phyloP scores from a whole-genome alignment of 2,113 vertebrate genomes.

The Chascanopsetta lugubris region DNA sequence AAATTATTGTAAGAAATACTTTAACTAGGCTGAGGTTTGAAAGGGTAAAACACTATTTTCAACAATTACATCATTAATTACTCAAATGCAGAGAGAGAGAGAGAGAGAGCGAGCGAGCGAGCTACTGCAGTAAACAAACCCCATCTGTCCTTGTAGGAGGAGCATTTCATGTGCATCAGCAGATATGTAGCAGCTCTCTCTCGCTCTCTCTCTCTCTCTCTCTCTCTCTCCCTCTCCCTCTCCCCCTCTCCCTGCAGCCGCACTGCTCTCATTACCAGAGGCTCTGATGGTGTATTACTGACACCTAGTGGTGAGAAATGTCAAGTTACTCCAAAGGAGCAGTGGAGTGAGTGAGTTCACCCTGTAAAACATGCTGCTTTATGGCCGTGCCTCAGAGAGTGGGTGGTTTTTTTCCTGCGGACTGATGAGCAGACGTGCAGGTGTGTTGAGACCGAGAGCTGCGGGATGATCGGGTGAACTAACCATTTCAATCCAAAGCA shows the following conservation, averaged over 20 bases:
- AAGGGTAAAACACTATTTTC: slow-evolving; percentile 26
- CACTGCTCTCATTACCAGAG: background rate
- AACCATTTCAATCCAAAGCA: slow-evolving; percentile 16
- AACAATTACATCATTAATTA: slow-evolving; percentile 5
- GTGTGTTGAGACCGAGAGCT: background rate
- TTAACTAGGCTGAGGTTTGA: slow-evolving; percentile 4
- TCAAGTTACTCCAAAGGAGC: slow-evolving; percentile 24
- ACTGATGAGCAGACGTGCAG: slow-evolving; percentile 7
- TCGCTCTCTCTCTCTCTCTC: slow-evolving; percentile 15
- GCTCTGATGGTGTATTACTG: slow-evolving; percentile 53
- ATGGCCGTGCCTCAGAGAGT: background rate
- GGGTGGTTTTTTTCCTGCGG: slow-evolving; percentile 5
- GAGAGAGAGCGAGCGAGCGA: too few species aligned
- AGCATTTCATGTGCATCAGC: background rate
- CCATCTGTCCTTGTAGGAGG: background rate
- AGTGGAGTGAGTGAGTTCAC: slow-evolving; percentile 12
- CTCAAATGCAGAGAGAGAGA: slow-evolving; percentile 31
- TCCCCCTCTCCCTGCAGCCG: slow-evolving; percentile 11
- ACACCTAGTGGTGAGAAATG: slow-evolving; percentile 59
- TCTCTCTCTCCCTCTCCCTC: too few species aligned
- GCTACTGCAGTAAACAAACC: background rate
- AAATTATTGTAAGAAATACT: slow-evolving; percentile 15
- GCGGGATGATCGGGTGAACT: slow-evolving; percentile 8
- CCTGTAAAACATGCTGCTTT: slow-evolving; percentile 2
- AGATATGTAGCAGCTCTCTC: background rate